phyloP scores from a whole-genome alignment of 2,888 invertebrate genomes.

The Emmelina monodactyla region DNA sequence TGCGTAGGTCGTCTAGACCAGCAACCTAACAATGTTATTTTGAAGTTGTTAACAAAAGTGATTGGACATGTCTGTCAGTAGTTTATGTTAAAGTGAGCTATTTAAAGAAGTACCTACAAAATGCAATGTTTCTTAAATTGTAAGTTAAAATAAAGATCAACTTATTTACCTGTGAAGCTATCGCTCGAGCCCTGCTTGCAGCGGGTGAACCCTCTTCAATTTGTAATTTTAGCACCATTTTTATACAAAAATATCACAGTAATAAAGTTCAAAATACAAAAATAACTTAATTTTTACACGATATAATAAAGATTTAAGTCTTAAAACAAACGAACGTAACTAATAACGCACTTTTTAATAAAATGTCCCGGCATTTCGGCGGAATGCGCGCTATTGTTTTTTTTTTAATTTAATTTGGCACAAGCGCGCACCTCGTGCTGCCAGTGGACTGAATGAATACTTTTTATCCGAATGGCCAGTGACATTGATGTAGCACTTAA shows the following conservation, averaged over 20 bases:
- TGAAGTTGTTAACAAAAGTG: too few relatives aligned
- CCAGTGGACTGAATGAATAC: background rate
- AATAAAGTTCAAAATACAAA: background rate
- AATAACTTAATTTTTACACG: background rate
- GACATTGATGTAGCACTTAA: background rate
- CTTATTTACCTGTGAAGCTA: constrained; percentile 41
- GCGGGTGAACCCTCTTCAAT: constrained; percentile 22
- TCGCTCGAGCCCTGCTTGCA: constrained; percentile 28
- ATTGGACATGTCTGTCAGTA: too few relatives aligned
- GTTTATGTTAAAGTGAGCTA: too few relatives aligned
- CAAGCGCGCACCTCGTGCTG: background rate
- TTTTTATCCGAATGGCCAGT: background rate
- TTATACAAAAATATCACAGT: constrained; percentile 8
- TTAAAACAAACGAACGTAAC: background rate
- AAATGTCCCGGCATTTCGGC: background rate
- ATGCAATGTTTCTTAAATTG: too few relatives aligned
- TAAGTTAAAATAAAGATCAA: constrained; percentile 8
- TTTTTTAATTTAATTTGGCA: background rate
- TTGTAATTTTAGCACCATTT: constrained; percentile 38
- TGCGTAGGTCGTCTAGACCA: too few relatives aligned
- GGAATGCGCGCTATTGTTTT: background rate
- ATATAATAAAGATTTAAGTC: background rate
- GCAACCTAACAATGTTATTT: too few relatives aligned
- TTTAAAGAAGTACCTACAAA: too few relatives aligned
- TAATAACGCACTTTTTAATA: background rate